Evolutionary conservation across 1,140 invertebrate species (phyloP).

Genomic region (Cydia amplana): DNA sequence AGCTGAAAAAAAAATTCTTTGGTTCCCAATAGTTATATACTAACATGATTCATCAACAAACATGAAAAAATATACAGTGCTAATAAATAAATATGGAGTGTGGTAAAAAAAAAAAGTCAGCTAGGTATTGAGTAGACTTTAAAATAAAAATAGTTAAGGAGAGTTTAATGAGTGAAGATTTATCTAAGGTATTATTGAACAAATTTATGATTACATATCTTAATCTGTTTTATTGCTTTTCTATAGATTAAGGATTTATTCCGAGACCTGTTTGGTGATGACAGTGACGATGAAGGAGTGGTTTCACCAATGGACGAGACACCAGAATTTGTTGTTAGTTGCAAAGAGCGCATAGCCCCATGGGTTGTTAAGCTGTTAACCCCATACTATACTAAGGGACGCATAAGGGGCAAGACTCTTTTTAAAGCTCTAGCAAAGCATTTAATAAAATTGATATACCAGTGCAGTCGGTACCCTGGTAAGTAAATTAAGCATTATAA

Average conservation of each 20-base stretch:
- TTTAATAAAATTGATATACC: slow-evolving; percentile 70
- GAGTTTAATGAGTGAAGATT: too few relatives aligned
- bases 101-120: too few relatives aligned
- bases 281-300: slow-evolving; percentile 72
- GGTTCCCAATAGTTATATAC: too few relatives aligned
- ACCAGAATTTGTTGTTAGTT: slow-evolving; percentile 66
- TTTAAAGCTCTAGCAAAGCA: slow-evolving; percentile 70
- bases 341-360: slow-evolving; percentile 73
- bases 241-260: slow-evolving; percentile 70
- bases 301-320: slow-evolving; percentile 72
- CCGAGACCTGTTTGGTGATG: slow-evolving; percentile 67
- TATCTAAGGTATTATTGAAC: too few relatives aligned
- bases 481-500: slow-evolving; percentile 36
- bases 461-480: slow-evolving; percentile 75
- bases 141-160: too few relatives aligned
- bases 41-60: too few relatives aligned
- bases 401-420: slow-evolving; percentile 65
- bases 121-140: too few relatives aligned
- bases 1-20: too few relatives aligned
- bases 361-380: slow-evolving; percentile 69
- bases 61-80: too few relatives aligned
- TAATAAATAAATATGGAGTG: too few relatives aligned
- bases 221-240: slow-evolving; percentile 15
- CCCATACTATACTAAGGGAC: slow-evolving; percentile 66
- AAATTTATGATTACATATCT: too few relatives aligned